Percentiles rank a stretch among this genome's conserved stretches.
These are phyloP conservation scores for Amphiprion clarkii DNA, from an alignment of 2,797 vertebrate genomes.

Conservation along the genomic window DNA sequence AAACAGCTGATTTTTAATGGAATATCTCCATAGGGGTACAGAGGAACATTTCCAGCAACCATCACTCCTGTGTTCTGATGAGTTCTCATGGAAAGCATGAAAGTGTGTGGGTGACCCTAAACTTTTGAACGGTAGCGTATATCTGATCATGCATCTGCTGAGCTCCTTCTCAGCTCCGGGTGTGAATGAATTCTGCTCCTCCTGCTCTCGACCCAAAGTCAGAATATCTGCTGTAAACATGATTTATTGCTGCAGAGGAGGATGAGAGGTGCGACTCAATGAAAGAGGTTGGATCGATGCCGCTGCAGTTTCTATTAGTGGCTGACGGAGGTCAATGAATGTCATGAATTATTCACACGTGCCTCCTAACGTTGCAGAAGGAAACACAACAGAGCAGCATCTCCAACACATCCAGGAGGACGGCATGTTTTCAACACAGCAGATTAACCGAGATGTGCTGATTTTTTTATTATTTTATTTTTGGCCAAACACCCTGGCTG, in stretches of 20 bases:
- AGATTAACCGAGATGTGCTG: constrained; percentile 13
- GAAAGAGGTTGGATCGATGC: constrained; percentile 7
- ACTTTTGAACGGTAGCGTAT: too few species aligned
- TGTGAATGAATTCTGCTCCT: too few species aligned
- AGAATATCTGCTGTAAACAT: neutral
- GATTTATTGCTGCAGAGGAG: neutral
- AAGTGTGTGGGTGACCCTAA: too few species aligned
- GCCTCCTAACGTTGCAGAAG: constrained; percentile 12
- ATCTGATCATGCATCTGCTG: too few species aligned
- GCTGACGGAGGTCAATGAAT: constrained; percentile 11
- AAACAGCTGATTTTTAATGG: too few species aligned
- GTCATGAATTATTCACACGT: constrained; percentile 38
- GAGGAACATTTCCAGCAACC: too few species aligned
- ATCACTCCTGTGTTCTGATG: too few species aligned
- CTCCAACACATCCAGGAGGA: neutral
- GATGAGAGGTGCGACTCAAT: neutral
- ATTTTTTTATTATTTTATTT: neutral
- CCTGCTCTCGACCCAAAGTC: neutral
- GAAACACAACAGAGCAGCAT: neutral
- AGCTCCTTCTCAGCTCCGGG: too few species aligned
- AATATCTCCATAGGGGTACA: too few species aligned
- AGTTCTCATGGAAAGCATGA: too few species aligned
- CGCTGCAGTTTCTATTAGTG: constrained; percentile 18
- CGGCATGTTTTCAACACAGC: neutral
- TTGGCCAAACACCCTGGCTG: constrained; percentile 4